Evolutionary conservation across 1,140 invertebrate genomes (phyloP), one percentile per base, ranked within the genome.

Genomic region (Pectinophora gossypiella): DNA sequence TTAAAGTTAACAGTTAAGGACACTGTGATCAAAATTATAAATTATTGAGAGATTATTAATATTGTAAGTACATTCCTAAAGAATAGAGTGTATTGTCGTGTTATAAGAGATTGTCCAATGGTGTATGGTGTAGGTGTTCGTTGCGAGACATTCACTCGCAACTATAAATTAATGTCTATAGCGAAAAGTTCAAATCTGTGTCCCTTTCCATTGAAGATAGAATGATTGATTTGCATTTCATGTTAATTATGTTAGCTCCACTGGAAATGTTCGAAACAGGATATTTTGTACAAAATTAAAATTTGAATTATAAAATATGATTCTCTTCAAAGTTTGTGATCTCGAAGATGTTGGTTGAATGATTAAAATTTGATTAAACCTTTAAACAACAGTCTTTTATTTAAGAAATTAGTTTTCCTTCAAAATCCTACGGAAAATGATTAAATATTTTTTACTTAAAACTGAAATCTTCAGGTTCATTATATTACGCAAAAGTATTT

Each of bases 1-100:
- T 87, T 85, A 84, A 83, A 74, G 65, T 85, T 85, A 85, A 85
- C 84, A 87, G 80, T 87, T 78, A 87, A 87, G 78, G 63, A 78
- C 67, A 82, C 84, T 87, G 84, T 87, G 84, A 87, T 87, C 81
- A 76, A 87, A 87, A 87, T 87, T 87, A 87, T 84, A 84, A 87
- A 87, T 81, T 87, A 85, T 85, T 87, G 78, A 87, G 80, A 87
- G 80, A 84, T 87, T 84, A 81, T 86, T 78, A 83, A 76, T 83
- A 83, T 76, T 77, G 65, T 85, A 83, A 85, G 76, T 84, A 85
- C 80, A 87, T 86, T 84, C 80, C 80, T 84, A 84, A 82, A 74
- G 52, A 76, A 80, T 83, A 85, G 73, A 85, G 76, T 73, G 79
- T 83, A 82, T 80, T 77, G 74, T 76, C 66, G 72, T 78, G 77